Evolutionary conservation across 2,797 vertebrate species (phyloP).

Genomic region (Eupleurogrammus muticus): DNA sequence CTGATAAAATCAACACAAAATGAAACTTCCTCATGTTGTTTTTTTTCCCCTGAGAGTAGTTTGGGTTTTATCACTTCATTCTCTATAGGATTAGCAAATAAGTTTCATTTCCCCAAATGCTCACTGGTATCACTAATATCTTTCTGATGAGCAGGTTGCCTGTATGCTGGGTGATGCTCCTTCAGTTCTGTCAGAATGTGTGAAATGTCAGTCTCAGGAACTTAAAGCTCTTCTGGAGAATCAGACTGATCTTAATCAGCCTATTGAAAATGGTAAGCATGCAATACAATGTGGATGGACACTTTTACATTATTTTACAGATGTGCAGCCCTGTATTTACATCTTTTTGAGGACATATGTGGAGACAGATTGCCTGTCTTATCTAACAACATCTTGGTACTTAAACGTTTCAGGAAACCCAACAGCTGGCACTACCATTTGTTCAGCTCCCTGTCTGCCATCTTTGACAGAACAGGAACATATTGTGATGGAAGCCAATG

Average conservation of each 20-base stretch:
- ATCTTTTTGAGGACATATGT: not conserved
- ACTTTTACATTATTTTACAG: not conserved
- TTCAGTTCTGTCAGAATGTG: constrained; percentile 26
- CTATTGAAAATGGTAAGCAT: constrained; percentile 24
- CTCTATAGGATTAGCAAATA: not conserved
- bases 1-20: too few species aligned
- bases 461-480: constrained; percentile 7
- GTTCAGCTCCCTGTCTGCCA: constrained; percentile 11
- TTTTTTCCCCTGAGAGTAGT: too few species aligned
- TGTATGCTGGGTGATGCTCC: constrained; percentile 30
- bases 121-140: not conserved
- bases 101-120: not conserved
- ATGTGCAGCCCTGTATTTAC: too few species aligned
- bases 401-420: constrained; percentile 17
- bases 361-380: not conserved
- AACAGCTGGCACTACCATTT: constrained; percentile 6
- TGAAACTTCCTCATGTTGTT: too few species aligned
- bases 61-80: not conserved
- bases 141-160: constrained; percentile 21
- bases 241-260: constrained; percentile 18
- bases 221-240: constrained; percentile 23
- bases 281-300: not conserved
- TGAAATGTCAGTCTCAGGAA: constrained; percentile 31
- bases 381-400: not conserved
- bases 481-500: constrained; percentile 7